Conservation (phyloP, 1,140 invertebrate genomes). For the Cydia strobilella region DNA sequence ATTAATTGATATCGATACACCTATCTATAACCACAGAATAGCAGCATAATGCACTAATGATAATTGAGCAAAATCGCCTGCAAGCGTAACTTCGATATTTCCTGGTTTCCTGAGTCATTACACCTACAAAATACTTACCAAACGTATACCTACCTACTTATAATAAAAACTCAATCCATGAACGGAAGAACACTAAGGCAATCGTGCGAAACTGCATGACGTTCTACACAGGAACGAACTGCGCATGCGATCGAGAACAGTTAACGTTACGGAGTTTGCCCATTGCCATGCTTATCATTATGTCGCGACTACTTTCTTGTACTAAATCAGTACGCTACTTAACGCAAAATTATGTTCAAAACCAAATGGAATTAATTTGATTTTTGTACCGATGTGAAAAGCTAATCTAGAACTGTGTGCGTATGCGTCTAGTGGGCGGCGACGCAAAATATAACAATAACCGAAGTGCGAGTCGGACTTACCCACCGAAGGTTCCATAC, state of each 20-base stretch:
- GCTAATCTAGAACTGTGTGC: too few relatives aligned
- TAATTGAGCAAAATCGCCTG: conserved; percentile 5
- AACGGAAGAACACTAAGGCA: conserved; percentile 13
- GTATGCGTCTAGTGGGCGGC: too few relatives aligned
- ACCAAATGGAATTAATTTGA: too few relatives aligned
- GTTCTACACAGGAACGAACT: not conserved
- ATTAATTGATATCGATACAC: not conserved
- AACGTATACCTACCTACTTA: not conserved
- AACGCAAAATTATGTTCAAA: not conserved
- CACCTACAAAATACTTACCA: conserved; percentile 8
- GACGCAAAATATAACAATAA: too few relatives aligned
- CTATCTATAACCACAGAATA: not conserved
- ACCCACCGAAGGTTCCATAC: too few relatives aligned
- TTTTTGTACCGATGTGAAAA: too few relatives aligned
- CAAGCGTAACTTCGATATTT: not conserved
- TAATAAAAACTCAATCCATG: conserved; percentile 12
- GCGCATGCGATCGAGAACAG: conserved; percentile 3
- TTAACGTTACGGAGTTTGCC: conserved; percentile 4
- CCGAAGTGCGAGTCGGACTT: too few relatives aligned
- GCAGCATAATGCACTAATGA: conserved; percentile 3
- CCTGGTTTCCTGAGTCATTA: conserved; percentile 14
- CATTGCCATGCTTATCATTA: not conserved
- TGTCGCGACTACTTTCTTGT: not conserved
- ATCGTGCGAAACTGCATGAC: conserved; percentile 16
- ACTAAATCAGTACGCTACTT: not conserved